Conservation (phyloP, 2,113 vertebrate genomes). For the Nothocercus nigrocapillus region DNA sequence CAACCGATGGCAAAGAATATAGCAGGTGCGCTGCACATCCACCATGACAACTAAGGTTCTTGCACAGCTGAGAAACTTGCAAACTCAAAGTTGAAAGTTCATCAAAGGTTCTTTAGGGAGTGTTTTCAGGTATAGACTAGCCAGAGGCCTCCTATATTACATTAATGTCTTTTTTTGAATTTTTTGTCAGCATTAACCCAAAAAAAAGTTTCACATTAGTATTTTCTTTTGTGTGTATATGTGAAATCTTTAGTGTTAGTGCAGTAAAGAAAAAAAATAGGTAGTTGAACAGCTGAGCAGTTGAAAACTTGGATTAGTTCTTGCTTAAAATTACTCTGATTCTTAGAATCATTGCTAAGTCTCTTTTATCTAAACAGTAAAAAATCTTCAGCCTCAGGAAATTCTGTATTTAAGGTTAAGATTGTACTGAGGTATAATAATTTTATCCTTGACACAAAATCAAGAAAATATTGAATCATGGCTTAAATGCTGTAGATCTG, state of each 20-base stretch:
- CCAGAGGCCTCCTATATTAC: not conserved
- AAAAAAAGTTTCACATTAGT: not conserved
- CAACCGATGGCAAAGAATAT: not conserved
- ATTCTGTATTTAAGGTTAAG: not conserved
- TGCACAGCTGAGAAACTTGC: not conserved
- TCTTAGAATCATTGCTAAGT: not conserved
- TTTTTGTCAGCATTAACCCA: not conserved
- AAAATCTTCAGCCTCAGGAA: not conserved
- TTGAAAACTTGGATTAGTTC: not conserved
- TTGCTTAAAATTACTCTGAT: not conserved
- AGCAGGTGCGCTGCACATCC: not conserved
- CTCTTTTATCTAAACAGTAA: not conserved
- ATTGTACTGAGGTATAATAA: not conserved
- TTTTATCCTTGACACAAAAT: not conserved
- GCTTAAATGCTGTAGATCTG: not conserved
- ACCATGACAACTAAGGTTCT: not conserved
- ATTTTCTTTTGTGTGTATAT: not conserved
- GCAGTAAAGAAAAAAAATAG: not conserved
- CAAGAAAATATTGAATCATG: not conserved
- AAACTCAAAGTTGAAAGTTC: not conserved
- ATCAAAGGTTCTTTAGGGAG: not conserved
- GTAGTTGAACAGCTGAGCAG: not conserved
- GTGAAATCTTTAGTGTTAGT: not conserved
- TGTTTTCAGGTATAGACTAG: not conserved
- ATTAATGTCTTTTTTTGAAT: not conserved